Evolutionary conservation across 2,797 vertebrate genomes (phyloP).

Genomic region (Etheostoma perlongum): DNA sequence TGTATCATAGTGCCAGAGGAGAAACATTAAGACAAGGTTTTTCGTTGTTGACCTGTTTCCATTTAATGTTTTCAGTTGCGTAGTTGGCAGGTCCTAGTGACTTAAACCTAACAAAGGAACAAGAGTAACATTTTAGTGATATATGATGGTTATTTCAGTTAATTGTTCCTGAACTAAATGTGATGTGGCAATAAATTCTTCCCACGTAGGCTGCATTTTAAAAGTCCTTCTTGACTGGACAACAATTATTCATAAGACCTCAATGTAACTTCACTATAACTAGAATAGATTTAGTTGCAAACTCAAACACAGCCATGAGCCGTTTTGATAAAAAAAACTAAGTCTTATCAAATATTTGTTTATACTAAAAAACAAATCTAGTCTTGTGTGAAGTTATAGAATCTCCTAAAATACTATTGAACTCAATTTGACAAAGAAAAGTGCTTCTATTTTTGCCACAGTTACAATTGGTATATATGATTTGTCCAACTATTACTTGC

Average conservation of each 20-base stretch:
- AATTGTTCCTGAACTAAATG: slow-evolving; percentile 68
- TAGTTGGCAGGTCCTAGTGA: slow-evolving; percentile 68
- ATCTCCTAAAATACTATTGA: slow-evolving; percentile 53
- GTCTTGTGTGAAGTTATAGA: slow-evolving; percentile 47
- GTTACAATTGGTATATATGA: slow-evolving; percentile 58
- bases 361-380: slow-evolving; percentile 60
- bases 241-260: slow-evolving; percentile 61
- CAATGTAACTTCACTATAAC: slow-evolving; percentile 65
- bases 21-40: slow-evolving; percentile 35
- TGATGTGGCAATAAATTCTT: slow-evolving; percentile 75
- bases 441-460: slow-evolving; percentile 61
- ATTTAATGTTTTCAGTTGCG: slow-evolving; percentile 73
- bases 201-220: slow-evolving; percentile 72
- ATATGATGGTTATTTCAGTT: slow-evolving; percentile 73
- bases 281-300: slow-evolving; percentile 52
- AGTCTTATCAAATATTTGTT: slow-evolving; percentile 43
- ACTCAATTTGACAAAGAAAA: slow-evolving; percentile 55
- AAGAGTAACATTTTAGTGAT: slow-evolving; percentile 65
- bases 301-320: slow-evolving; percentile 54
- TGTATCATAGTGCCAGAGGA: slow-evolving; percentile 60
- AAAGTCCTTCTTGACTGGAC: slow-evolving; percentile 66
- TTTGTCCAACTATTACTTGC: slow-evolving; percentile 49
- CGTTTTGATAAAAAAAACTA: slow-evolving; percentile 55
- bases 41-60: slow-evolving; percentile 68
- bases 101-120: slow-evolving; percentile 63